Evolutionary conservation across 2,113 vertebrate species (phyloP).

Genomic region (Megaleporinus macrocephalus): DNA sequence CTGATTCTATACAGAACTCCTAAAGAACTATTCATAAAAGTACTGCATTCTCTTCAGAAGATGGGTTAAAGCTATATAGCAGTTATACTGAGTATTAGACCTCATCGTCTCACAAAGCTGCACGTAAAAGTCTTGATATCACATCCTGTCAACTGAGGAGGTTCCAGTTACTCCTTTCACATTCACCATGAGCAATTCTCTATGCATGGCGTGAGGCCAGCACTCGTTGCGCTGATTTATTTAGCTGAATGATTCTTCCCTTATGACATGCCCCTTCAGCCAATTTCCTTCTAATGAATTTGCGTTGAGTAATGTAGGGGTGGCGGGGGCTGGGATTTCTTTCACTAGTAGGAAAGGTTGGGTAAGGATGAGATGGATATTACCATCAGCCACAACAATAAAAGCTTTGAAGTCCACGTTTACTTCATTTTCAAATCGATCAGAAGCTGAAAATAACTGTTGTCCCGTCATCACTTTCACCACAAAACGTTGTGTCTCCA

Average conservation of each 20-base stretch:
- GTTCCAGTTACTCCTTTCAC: not conserved
- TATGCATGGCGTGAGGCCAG: conserved; percentile 12
- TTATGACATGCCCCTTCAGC: not conserved
- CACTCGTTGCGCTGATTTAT: not conserved
- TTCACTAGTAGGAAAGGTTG: conserved; percentile 2
- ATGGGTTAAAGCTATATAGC: too few relatives aligned
- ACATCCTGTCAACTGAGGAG: not conserved
- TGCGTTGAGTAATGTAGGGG: conserved; percentile 41
- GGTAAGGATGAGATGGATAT: not conserved
- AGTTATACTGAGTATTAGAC: too few relatives aligned
- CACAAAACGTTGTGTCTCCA: too few relatives aligned
- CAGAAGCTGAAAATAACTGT: too few relatives aligned
- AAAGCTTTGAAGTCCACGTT: not conserved
- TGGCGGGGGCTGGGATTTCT: not conserved
- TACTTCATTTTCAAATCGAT: not conserved
- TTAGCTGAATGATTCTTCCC: conserved; percentile 19
- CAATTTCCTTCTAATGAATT: conserved; percentile 34
- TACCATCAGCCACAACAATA: not conserved
- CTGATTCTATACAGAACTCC: too few relatives aligned
- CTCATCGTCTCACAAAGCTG: not conserved
- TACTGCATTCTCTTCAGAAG: too few relatives aligned
- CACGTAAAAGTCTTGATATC: conserved; percentile 15
- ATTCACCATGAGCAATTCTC: not conserved
- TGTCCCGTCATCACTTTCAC: too few relatives aligned
- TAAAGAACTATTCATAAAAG: too few relatives aligned